A percentile compares a stretch with the other conserved stretches of the same genome.
These are phyloP conservation scores for Micromesistius poutassou DNA, from an alignment of 2,797 vertebrate species.

Conservation along the genomic window DNA sequence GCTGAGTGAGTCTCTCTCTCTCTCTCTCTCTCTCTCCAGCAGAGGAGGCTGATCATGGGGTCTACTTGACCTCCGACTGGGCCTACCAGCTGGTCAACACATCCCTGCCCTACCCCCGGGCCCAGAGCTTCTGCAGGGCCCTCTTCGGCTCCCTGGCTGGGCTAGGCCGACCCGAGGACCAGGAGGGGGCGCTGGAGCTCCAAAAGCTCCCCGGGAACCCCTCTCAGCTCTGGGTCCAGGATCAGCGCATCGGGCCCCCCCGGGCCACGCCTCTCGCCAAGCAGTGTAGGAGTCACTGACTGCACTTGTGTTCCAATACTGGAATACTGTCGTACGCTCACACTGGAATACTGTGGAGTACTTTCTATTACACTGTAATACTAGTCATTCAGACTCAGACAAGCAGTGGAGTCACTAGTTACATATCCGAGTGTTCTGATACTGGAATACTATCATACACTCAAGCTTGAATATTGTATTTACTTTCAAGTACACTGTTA, in stretches of 20 bases:
- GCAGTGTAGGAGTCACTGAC: slow-evolving; percentile 61
- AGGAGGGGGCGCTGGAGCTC: slow-evolving; percentile 44
- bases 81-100: slow-evolving; percentile 73
- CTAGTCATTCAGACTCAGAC: not conserved
- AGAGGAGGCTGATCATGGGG: slow-evolving; percentile 48
- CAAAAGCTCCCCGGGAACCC: slow-evolving; percentile 53
- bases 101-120: slow-evolving; percentile 74
- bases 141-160: slow-evolving; percentile 75
- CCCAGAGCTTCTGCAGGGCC: slow-evolving; percentile 75
- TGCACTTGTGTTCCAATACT: not conserved
- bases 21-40: not conserved
- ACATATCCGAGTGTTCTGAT: not conserved
- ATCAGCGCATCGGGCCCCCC: slow-evolving; percentile 47
- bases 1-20: not conserved
- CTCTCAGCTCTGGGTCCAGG: slow-evolving; percentile 73
- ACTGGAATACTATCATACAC: not conserved
- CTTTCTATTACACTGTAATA: no score
- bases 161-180: slow-evolving; percentile 43
- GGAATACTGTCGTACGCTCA: not conserved
- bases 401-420: slow-evolving; percentile 56
- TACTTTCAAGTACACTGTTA: not conserved
- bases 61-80: slow-evolving; percentile 58
- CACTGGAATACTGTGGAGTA: not conserved
- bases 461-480: not conserved
- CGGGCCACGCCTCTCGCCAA: slow-evolving; percentile 43